Evolutionary conservation across 2,797 vertebrate genomes (phyloP), one percentile per base, ranked within the genome.

Genomic region (Takifugu rubripes): DNA sequence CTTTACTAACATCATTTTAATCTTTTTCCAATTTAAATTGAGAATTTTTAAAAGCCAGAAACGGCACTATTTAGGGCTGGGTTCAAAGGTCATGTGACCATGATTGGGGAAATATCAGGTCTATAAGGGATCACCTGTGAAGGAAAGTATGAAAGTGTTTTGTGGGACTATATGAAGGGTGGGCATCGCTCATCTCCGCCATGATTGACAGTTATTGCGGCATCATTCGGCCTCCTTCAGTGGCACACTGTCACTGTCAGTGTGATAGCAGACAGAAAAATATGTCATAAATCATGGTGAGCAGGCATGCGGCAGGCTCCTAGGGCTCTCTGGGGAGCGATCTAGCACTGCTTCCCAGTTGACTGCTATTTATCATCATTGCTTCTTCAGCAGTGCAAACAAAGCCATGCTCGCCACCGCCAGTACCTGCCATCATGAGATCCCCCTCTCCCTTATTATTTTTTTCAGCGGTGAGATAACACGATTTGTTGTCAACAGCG

Each of bases 121-220:
- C 36, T 9, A 3, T 29, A 2, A 21, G n/a, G 5, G 15, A 5
- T 45, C 21, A 48, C 25, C 42, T 21, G 42, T 14, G 42, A 8
- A 16, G 40, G 92, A 91, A 91, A 90, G 93, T 92, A 87, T 91
- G 89, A 92, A 92, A 91, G 89, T 90, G 86, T 90, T 88, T 90
- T 3, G 33, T 26, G 0, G 5, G 90, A 90, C 93, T 94, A 90
- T 87, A 84, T 90, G 90, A 89, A 76, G 87, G 90, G 88, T 85
- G 84, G 76, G 36, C 80, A 91, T 92, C 90, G 88, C 27, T 29
- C 27, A 89, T 88, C 92, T 90, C 82, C 85, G 87, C 90, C 84
- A 89, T 93, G 94, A 95, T 94, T 92, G 92, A 93, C 93, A 94
- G 92, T 95, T 94, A 96, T 84, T 88, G 92, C 91, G 88, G 90